Base-by-base conservation (phyloP, 2,888 invertebrate species). In the Cyaniris semiargus region DNA sequence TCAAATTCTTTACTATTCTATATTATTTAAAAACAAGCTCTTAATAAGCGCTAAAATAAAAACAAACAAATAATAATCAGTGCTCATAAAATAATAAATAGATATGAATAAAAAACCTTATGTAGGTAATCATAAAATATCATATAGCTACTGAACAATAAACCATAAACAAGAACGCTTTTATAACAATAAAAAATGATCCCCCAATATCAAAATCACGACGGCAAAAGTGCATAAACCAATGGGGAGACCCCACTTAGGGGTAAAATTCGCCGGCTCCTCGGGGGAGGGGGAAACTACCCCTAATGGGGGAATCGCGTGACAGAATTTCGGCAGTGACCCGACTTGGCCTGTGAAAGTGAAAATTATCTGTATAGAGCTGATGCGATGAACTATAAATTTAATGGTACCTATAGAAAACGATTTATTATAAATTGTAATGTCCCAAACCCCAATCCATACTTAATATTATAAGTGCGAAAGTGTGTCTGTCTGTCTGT, bases 281-380 rank as follows among this genome's bases (percentile, higher is more conserved):
- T 86, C 85, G 82, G 83, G 79, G 74, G 82, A 85, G 87, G 86
- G 86, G 83, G 82, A 83, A 89, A 90, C 92, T 88, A 90, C 90
- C 91, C 92, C 88, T 94, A 94, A 94, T 94, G 93, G 94, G 88
- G 85, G 89, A 83, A 93, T 94, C 88, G 94, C 94, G 94, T 94
- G 94, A 92, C 93, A 91, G 90, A 90, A 92, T 93, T 93, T 93
- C 90, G 93, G 90, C 93, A 93, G 91, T 93, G 93, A 93, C 93
- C 93, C 89, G 87, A 86, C 87, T 88, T 88, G 86, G 86, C 88
- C 88, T 86, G 89, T 89, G 93, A 94, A 93, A 94, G 93, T 94
- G 93, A 94, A 93, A 93, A 90, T 90, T 93, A 88, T 79, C 89
- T 70, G 23, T 85, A 82, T 81, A 81, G 91, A 91, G 93, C 81